Percentiles rank a stretch among this genome's conserved stretches.
Conservation (phyloP, 2,888 invertebrate species). For the Amphipyra tragopoginis region DNA sequence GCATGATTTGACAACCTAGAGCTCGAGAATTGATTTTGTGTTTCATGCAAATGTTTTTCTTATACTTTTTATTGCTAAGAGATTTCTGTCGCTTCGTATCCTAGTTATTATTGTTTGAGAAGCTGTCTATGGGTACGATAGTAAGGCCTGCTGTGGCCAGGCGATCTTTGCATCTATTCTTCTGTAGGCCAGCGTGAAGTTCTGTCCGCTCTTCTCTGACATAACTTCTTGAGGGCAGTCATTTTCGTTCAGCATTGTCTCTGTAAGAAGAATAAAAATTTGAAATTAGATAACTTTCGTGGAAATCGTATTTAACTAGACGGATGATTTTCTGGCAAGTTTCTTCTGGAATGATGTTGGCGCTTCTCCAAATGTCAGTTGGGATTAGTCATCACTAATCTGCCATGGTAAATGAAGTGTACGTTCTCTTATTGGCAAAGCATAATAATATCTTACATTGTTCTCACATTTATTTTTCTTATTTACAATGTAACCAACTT, state of each 20-base stretch:
- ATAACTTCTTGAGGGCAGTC: constrained; percentile 97
- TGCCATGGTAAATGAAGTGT: too few relatives aligned
- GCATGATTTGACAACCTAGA: constrained; percentile 58
- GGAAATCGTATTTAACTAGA: too few relatives aligned
- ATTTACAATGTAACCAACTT: too few relatives aligned
- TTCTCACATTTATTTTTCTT: too few relatives aligned
- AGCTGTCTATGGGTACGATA: constrained; percentile 79
- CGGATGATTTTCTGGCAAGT: too few relatives aligned
- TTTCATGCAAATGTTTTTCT: constrained; percentile 42
- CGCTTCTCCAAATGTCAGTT: too few relatives aligned
- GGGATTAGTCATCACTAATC: too few relatives aligned
- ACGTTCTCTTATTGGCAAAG: too few relatives aligned
- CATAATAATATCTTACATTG: too few relatives aligned
- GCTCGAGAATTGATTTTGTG: constrained; percentile 31
- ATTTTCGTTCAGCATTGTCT: constrained; percentile 96
- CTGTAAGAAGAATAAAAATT: constrained; percentile 87
- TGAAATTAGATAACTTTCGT: too few relatives aligned
- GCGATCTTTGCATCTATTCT: constrained; percentile 99
- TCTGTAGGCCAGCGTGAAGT: constrained; percentile 98
- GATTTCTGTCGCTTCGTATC: constrained; percentile 60
- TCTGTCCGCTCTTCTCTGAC: constrained; percentile 92
- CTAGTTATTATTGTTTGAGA: constrained; percentile 35
- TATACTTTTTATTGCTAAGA: constrained; percentile 54
- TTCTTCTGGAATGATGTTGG: too few relatives aligned
- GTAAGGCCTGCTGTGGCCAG: constrained; percentile 94